Base-by-base conservation (phyloP, 1,140 invertebrate species). In the Dysdera silvatica region DNA sequence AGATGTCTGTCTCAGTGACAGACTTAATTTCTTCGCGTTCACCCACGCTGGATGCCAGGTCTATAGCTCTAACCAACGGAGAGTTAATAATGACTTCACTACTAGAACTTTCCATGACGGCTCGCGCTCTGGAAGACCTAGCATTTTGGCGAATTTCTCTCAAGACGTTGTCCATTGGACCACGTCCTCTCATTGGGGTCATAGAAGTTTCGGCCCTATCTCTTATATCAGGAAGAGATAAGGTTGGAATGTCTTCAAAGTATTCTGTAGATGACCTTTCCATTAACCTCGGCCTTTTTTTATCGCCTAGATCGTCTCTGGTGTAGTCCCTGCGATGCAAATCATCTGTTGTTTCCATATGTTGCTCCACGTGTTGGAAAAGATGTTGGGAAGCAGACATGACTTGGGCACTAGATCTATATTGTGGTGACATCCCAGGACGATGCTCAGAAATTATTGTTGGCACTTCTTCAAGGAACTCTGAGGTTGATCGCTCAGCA, bases 381-480 rank as follows among this genome's bases (percentile, higher is more conserved):
- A 51, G 51, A 41, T 58, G 55, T 53, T 65, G 40, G 8, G 58
- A 52, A 60, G 51, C 49, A 20, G 29, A 29, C 20, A 40, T 48
- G n/a, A n/a, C n/a, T 53, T 65, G 40, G 8, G 58, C 51, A 60
- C 43, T 41, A 20, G 29, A 29, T 24, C 51, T 48, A 7, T 65
- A 48, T 10, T 55, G 49, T 2, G 56, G 26, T n/a, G n/a, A n/a
- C n/a, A n/a, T n/a, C n/a, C n/a, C n/a, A n/a, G 63, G 51, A 12
- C 41, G 56, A 26, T 48, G 47, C 32, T 53, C 48, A 29, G 32
- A 40, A 18, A 59, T 28, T 23, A 61, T 54, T 0, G 65, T 66
- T 61, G 65, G 65, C 52, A 66, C 65, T 40, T 66, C 65, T 61
- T 66, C 65, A n/a, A 66, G 53, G 54, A 66, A 66, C 54, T 66